Conservation (phyloP, 2,888 invertebrate species). For the Hyppa rectilinea region DNA sequence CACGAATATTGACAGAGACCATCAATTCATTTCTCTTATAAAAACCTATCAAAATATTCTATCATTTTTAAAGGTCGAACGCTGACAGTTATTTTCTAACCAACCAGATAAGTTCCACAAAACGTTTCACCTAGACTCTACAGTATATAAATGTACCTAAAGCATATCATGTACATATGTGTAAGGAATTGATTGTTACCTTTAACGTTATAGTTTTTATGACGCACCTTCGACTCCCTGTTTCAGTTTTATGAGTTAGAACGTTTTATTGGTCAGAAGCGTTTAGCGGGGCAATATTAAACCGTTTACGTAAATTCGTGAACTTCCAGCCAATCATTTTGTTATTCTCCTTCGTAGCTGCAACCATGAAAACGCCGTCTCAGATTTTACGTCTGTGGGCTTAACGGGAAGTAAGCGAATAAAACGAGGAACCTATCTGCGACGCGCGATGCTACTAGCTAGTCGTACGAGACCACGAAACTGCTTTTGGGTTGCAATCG, state of each 20-base stretch:
- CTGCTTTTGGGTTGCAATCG: conserved; percentile 80
- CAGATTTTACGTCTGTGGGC: conserved; percentile 64
- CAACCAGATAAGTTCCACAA: too few relatives aligned
- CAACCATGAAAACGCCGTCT: conserved; percentile 52
- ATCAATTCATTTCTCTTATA: too few relatives aligned
- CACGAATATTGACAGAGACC: too few relatives aligned
- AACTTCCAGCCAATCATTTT: conserved; percentile 58
- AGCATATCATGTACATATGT: conserved; percentile 23
- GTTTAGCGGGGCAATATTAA: conserved; percentile 59
- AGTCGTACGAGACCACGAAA: conserved; percentile 77
- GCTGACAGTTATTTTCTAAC: too few relatives aligned
- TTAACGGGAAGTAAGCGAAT: conserved; percentile 66
- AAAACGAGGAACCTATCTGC: conserved; percentile 63
- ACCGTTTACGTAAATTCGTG: conserved; percentile 61
- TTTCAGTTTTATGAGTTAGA: conserved; percentile 63
- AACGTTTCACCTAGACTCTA: too few relatives aligned
- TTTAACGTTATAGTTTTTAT: conserved; percentile 66
- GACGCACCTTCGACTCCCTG: conserved; percentile 56
- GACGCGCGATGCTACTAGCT: conserved; percentile 60
- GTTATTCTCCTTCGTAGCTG: conserved; percentile 47
- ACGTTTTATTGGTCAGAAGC: conserved; percentile 62
- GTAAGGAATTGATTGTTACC: conserved; percentile 59
- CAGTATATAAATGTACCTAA: not conserved
- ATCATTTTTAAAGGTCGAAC: too few relatives aligned
- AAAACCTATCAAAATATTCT: too few relatives aligned